phyloP scores from a whole-genome alignment of 2,797 vertebrate species.

The Aotus griseimembra region DNA sequence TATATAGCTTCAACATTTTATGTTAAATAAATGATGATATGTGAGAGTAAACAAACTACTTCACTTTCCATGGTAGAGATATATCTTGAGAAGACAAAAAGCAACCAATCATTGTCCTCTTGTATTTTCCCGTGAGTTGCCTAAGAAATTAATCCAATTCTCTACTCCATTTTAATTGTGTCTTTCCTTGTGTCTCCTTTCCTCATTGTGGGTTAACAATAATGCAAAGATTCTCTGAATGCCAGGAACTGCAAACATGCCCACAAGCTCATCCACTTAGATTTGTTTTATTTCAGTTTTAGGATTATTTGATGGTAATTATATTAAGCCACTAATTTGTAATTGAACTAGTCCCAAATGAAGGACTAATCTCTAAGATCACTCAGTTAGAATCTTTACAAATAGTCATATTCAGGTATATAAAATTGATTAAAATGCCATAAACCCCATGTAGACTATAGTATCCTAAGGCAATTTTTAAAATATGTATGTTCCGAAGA shows the following conservation, averaged over 20 bases:
- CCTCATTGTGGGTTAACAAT: not conserved
- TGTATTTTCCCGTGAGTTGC: not conserved
- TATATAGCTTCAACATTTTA: conserved; percentile 45
- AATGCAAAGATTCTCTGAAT: not conserved
- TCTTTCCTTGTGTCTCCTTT: not conserved
- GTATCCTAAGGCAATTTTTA: not conserved
- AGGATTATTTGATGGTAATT: not conserved
- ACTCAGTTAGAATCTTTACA: not conserved
- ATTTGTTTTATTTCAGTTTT: not conserved
- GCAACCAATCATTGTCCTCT: not conserved
- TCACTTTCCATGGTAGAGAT: not conserved
- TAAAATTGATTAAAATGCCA: not conserved
- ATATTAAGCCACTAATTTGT: not conserved
- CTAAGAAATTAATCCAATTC: not conserved
- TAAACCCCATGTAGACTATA: not conserved
- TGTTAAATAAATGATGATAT: not conserved
- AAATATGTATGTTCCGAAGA: no score
- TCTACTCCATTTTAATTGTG: not conserved
- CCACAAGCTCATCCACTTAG: not conserved
- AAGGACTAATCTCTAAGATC: conserved; percentile 8
- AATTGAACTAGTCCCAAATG: not conserved
- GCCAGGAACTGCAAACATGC: not conserved
- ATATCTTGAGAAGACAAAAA: not conserved
- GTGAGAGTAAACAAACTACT: not conserved
- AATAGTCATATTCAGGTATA: not conserved